Conservation (phyloP, 1,140 invertebrate genomes). For the Eueides isabella region DNA sequence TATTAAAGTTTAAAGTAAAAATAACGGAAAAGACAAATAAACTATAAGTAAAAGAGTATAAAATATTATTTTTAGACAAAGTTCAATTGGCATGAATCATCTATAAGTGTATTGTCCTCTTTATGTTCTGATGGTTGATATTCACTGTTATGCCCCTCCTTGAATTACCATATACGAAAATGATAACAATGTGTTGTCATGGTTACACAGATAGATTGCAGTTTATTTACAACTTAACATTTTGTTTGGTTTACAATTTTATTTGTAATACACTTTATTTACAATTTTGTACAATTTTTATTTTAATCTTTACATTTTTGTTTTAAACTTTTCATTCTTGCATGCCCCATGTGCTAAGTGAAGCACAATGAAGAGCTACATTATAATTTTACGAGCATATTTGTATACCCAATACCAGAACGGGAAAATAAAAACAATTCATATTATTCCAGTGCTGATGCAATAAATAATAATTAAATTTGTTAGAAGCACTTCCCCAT, state of each 20-base stretch:
- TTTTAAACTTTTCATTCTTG: too few relatives aligned
- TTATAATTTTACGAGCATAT: too few relatives aligned
- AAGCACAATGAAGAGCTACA: too few relatives aligned
- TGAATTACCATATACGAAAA: slow-evolving; percentile 4
- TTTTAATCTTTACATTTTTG: too few relatives aligned
- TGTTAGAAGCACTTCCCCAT: too few relatives aligned
- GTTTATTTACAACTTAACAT: not conserved
- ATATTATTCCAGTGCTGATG: too few relatives aligned
- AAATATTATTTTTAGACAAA: not conserved
- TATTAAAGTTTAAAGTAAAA: not conserved
- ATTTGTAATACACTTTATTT: not conserved
- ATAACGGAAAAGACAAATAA: not conserved
- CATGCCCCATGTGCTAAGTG: too few relatives aligned
- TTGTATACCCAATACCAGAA: too few relatives aligned
- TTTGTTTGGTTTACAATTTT: not conserved
- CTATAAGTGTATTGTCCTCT: slow-evolving; percentile 42
- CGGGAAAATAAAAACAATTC: too few relatives aligned
- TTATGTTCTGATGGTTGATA: slow-evolving; percentile 39
- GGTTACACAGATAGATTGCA: not conserved
- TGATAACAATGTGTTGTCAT: slow-evolving; percentile 16
- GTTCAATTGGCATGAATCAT: slow-evolving; percentile 40
- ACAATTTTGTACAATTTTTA: too few relatives aligned
- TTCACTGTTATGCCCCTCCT: slow-evolving; percentile 15
- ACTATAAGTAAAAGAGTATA: not conserved
- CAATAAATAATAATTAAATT: too few relatives aligned